Evolutionary conservation across 2,113 vertebrate species (phyloP).

Genomic region (Rattus rattus): DNA sequence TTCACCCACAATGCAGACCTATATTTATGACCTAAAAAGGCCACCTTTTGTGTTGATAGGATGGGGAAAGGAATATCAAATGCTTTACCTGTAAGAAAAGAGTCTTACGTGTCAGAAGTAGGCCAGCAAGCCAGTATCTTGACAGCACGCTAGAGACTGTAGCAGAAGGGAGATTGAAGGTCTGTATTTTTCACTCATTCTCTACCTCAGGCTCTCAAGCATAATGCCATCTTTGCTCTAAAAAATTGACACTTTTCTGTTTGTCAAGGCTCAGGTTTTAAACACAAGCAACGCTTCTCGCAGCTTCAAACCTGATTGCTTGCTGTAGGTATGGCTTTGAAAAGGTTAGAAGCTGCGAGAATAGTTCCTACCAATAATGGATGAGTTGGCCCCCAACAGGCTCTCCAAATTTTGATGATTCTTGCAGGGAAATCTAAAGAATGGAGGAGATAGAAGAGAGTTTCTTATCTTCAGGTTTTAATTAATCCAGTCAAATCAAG

Average conservation of each 20-base stretch:
- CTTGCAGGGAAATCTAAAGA: background rate
- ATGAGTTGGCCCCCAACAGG: background rate
- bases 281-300: background rate
- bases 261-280: background rate
- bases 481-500: slow-evolving; percentile 11
- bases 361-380: background rate
- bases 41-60: slow-evolving; percentile 35
- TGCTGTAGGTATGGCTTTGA: background rate
- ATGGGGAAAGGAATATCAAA: slow-evolving; percentile 68
- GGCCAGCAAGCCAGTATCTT: slow-evolving; percentile 58
- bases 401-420: background rate
- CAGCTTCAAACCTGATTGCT: background rate
- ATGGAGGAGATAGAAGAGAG: background rate
- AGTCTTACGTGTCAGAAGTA: slow-evolving; percentile 54
- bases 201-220: background rate
- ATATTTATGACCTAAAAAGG: slow-evolving; percentile 64
- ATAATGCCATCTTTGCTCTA: background rate
- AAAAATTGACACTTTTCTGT: slow-evolving; percentile 12
- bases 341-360: background rate
- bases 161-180: background rate
- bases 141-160: slow-evolving; percentile 63
- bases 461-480: slow-evolving; percentile 17
- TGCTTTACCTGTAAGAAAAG: slow-evolving; percentile 55
- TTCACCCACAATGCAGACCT: slow-evolving; percentile 60
- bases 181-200: slow-evolving; percentile 3